Evolutionary conservation across 2,888 invertebrate species (phyloP), one percentile per base, ranked within the genome.

Genomic region (Poecilus cupreus): DNA sequence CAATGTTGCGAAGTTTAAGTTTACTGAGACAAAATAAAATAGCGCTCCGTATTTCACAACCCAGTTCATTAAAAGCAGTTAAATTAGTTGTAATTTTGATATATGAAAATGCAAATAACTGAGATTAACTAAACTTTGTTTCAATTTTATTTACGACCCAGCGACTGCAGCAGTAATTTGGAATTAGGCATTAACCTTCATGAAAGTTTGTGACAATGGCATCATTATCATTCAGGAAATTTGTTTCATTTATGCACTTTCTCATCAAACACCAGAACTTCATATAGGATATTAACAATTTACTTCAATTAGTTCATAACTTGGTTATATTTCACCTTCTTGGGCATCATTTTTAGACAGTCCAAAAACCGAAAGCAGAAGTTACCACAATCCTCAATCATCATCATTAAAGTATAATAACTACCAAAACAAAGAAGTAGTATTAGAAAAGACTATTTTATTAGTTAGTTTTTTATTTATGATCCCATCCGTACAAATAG

Each of bases 71-170:
- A 68, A 68, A 68, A 68, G 32, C 64, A 68, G 64, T 68, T 68
- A 68, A 68, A 68, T 68, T 68, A 68, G 64, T 68, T 68, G 37
- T 60, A 68, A 68, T 68, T 68, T 68, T 68, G 64, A 68, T 68
- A 68, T 68, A 68, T 68, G 64, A 68, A 68, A 68, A 68, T 68
- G 64, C 39, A 68, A 68, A 68, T 68, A 13, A 37, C 18, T 11
- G 37, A 37, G 37, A 32, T 68, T 37, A 32, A 51, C 37, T 32
- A 10, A 37, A 68, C 13, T 32, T 68, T 37, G 37, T 32, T 51
- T 51, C 32, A 68, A 32, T 68, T 68, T 68, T 68, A 68, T 68
- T 68, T 68, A 68, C 37, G 64, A 68, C 11, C 51, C 51, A 18
- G 13, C 51, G 18, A 51, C 51, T 51, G 16, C 20, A 51, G 64